Evolutionary conservation across 1,140 invertebrate species (phyloP), one percentile per base, ranked within the genome.

Genomic region (Drosophila truncata): DNA sequence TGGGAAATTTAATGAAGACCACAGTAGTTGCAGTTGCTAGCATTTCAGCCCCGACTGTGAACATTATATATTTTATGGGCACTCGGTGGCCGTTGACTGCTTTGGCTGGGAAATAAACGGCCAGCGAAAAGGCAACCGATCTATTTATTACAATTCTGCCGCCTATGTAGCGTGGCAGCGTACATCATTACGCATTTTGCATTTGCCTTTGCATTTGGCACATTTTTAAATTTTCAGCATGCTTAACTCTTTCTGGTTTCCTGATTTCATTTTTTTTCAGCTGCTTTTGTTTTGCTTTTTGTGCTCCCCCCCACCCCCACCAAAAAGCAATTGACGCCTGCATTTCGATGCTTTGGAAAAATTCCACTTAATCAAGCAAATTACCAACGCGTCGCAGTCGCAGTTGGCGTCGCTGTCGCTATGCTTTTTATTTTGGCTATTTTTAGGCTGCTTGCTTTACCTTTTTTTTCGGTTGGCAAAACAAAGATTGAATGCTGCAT

Each of bases 361-460:
- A 87, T 88, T 90, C 80, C 85, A 87, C 78, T 90, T 87, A 90
- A 88, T 87, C 85, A 90, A 78, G 73, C 85, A 88, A 88, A 87
- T 84, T 87, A 88, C 80, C 81, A 81, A 85, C 61, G 84, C 80
- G 77, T 72, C 67, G 65, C 70, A 47, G 76, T 63, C 59, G 64
- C 64, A 49, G 77, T 75, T 31, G 59, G 5, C 46, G 52, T 42
- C 37, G 50, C 16, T 37, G 35, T 41, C 66, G 73, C 66, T 79
- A 76, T 82, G 61, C 70, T 47, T 57, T 71, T 61, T 27, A 63
- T 76, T 85, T 81, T 62, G 49, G 79, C 83, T 86, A 86, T 86
- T 87, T 86, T 79, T 86, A 82, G 83, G 82, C 75, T 64, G 63
- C 80, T 42, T 63, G 73, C 62, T 82, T 86, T 82, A 77, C 76